Base-by-base conservation (phyloP, 2,797 vertebrate species). In the Pseudomugil tenellus region DNA sequence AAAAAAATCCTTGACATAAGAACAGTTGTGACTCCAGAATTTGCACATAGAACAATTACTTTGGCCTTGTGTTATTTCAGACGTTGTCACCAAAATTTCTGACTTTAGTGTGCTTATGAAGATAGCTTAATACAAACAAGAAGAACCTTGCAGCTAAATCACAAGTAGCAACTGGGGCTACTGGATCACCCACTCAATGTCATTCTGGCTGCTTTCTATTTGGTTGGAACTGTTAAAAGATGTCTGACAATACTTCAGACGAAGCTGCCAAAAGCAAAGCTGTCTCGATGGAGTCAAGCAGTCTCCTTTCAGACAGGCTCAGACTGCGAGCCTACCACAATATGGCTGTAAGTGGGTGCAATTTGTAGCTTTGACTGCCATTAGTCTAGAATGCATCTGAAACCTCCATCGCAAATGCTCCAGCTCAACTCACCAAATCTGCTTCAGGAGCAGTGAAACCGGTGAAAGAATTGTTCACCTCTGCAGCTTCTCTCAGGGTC, bases 61-160 rank as follows among this genome's bases (percentile, higher is more conserved):
- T 79, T 85, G 74, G 76, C 80, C 87, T 86, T 89, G 80, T 91
- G 80, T 89, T 87, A 85, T 85, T 89, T 85, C 78, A 81, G 76
- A 82, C 81, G 77, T 88, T 67, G 80, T 91, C 84, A 86, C 85
- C 83, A 73, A 73, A 68, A 72, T 79, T 83, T 77, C 78, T 81
- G 81, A 70, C 77, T 74, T 88, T 79, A 51, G 48, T 69, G 67
- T 78, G 72, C 74, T 83, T 85, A 79, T 85, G 72, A 89, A 89
- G 77, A 86, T 77, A 75, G 70, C 72, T 79, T 84, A 73, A 77
- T 84, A 84, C 51, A 43, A 43, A n/a, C 41, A 6, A 43, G 4
- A n/a, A 43, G 17, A 43, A 3, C 41, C 41, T n/a, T 43, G 7
- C 17, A 43, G 41, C 17, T 8, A 21, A 84, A 90, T 89, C 84